Base-by-base conservation (phyloP, 1,140 invertebrate genomes). In the Drosophila nasuta region DNA sequence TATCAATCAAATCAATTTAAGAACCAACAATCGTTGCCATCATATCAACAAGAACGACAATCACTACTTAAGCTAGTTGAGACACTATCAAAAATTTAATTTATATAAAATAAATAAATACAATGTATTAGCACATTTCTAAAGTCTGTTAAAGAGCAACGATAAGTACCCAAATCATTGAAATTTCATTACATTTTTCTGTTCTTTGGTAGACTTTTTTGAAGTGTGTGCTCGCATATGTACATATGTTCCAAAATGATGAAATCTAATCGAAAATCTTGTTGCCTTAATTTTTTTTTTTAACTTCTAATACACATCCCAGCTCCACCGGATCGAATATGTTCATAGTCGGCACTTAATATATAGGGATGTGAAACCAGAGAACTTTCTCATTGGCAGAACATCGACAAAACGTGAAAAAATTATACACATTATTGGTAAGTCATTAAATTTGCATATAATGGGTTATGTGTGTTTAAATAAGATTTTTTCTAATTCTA, bases 361-460 rank as follows among this genome's bases (percentile, higher is more conserved):
- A 94, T 99, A 99, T 94, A 96, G 99, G 92, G 99, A 99, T 95
- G 98, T 99, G 52, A 99, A 99, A 93, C 99, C 99, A 85, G 99
- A 99, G 94, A 99, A 99, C 94, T 99, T 99, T 95, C 96, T 99
- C 92, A 99, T 99, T 94, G 99, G 99, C 93, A 96, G 98, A 94
- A 97, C 96, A 94, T 98, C 97, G 92, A 98, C 97, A 93, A 98
- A 98, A 95, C 96, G 98, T 93, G 98, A 99, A 94, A 99, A 99
- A 95, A 96, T 98, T 93, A 99, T 99, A 93, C 98, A 99, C 95
- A 99, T 99, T 94, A 99, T 99, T 95, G 96, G 96, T 96, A 91
- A 95, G 80, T 75, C 8, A 52, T 25, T 25, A 8, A 4, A 45
- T 10, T 33, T 30, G 17, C 43, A 35, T 11, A 2, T 20, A 20